phyloP scores from a whole-genome alignment of 2,113 vertebrate species.

The Alligator mississippiensis region DNA sequence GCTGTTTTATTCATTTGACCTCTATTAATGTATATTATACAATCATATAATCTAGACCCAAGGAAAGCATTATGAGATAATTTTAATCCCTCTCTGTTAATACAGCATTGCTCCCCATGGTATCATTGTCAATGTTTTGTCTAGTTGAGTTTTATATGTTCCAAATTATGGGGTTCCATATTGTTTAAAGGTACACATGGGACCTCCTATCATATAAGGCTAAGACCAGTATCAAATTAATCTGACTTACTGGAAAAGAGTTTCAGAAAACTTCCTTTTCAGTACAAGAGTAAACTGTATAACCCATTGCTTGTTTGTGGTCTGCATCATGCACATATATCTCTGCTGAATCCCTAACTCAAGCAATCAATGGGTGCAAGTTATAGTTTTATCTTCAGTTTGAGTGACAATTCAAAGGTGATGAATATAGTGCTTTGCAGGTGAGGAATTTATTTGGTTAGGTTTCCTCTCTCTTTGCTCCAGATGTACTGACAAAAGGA shows the following conservation, averaged over 20 bases:
- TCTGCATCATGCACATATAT: neutral
- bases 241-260: neutral
- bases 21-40: neutral
- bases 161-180: neutral
- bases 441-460: neutral
- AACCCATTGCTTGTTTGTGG: neutral
- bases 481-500: neutral
- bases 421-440: neutral
- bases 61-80: neutral
- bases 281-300: neutral
- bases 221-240: neutral
- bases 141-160: neutral
- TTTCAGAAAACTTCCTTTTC: neutral
- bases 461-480: neutral
- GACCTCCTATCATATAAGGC: neutral
- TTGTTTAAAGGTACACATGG: neutral
- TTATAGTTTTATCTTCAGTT: neutral
- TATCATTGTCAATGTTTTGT: neutral
- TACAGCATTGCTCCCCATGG: neutral
- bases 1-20: neutral
- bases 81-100: neutral
- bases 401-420: conserved; percentile 2
- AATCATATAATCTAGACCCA: neutral
- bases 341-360: neutral
- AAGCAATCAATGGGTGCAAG: neutral